Evolutionary conservation across 2,113 vertebrate genomes (phyloP).

Genomic region (Labrus mixtus): DNA sequence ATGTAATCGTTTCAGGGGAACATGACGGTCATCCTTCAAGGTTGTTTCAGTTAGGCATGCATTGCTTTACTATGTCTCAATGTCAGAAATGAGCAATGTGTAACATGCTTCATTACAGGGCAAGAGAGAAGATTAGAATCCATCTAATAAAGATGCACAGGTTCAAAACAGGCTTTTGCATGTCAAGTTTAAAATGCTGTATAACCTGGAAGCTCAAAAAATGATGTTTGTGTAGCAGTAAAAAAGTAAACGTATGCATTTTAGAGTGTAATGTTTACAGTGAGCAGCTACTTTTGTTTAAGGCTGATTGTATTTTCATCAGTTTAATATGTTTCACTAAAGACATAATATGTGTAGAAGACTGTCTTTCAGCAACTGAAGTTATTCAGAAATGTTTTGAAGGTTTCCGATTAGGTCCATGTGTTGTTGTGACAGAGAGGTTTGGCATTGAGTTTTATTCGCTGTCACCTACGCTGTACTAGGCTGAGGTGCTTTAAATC

Average conservation of each 20-base stretch:
- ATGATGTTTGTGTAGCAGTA: neutral
- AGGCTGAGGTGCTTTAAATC: conserved; percentile 40
- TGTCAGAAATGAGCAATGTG: conserved; percentile 19
- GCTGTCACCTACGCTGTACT: conserved; percentile 8
- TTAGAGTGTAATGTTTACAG: conserved; percentile 6
- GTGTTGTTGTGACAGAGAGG: conserved; percentile 9
- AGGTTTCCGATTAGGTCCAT: conserved; percentile 4
- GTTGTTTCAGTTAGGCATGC: conserved; percentile 48
- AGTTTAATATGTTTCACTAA: conserved; percentile 2
- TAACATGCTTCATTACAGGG: neutral
- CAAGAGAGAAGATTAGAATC: conserved; percentile 1
- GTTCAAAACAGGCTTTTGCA: conserved; percentile 12
- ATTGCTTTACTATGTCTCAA: conserved; percentile 19
- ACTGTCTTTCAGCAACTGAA: conserved; percentile 19
- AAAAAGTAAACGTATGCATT: conserved; percentile 2
- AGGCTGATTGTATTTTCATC: neutral
- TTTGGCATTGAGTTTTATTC: conserved; percentile 25
- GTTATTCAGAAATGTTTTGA: neutral
- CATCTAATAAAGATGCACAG: conserved; percentile 1
- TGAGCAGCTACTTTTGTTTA: conserved; percentile 1
- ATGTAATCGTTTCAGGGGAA: conserved; percentile 51
- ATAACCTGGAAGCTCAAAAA: conserved; percentile 13
- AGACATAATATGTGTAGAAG: neutral
- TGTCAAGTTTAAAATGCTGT: neutral
- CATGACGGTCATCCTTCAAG: conserved; percentile 55